Base-by-base conservation (phyloP, 2,797 vertebrate genomes). In the Malacoraja senta region DNA sequence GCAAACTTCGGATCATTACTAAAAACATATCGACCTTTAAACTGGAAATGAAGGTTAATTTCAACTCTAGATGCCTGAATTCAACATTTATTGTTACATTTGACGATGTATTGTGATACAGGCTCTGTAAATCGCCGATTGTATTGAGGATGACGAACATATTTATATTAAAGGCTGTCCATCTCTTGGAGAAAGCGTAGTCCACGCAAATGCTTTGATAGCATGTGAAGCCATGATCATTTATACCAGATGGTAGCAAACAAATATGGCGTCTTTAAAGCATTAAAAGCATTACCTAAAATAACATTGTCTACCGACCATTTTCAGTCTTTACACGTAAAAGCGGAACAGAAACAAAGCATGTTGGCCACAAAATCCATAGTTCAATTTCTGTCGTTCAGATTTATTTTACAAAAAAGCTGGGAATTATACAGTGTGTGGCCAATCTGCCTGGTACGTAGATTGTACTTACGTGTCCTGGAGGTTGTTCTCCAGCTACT, bases 241-340 rank as follows among this genome's bases (percentile, higher is more conserved):
- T 76, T 53, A 58, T 53, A 58, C 35, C 90, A 92, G n/a, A n/a
- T n/a, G n/a, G n/a, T n/a, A n/a, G 71, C 71, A 76, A 92, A 76
- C 71, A 91, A 91, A 91, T 26, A 92, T 92, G 90, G 90, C 71
- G 90, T 44, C 38, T 92, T 58, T 8, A 53, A 44, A 72, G 72
- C 38, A 6, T 58, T 92, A 74, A 74, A 44, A 38, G 58, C 17
- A 53, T 32, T 71, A 53, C 58, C 44, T n/a, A 19, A 76, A 91
- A 92, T 15, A 76, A n/a, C 13, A 38, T 58, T 58, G 53, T 58
- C 21, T 53, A 24, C 71, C 35, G 61, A 1, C 61, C 63, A 88
- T 8, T 88, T 76, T 76, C 71, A 53, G 24, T 53, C 71, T 71
- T 74, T 72, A 12, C 35, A 53, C 17, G 38, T 58, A 71, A 92